phyloP scores from a whole-genome alignment of 2,888 invertebrate species.

The Stegophylla sp. region DNA sequence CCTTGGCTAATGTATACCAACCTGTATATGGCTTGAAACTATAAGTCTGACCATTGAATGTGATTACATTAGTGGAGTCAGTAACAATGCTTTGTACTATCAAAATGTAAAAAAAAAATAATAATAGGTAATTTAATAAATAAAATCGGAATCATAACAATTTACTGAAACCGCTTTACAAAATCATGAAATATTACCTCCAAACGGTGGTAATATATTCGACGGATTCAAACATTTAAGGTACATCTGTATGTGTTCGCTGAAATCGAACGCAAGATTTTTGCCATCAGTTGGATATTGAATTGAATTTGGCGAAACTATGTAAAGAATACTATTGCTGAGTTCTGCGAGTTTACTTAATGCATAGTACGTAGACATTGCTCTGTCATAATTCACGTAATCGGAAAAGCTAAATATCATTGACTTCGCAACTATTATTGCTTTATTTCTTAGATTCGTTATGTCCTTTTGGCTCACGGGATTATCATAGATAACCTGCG shows the following conservation, averaged over 20 bases:
- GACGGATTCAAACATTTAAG: background rate
- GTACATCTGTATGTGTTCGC: background rate
- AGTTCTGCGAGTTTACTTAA: background rate
- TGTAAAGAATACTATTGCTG: slow-evolving; percentile 3
- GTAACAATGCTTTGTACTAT: slow-evolving; percentile 5
- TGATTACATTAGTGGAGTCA: slow-evolving; percentile 9
- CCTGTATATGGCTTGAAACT: slow-evolving; percentile 67
- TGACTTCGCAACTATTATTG: slow-evolving; percentile 7
- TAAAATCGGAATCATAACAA: background rate
- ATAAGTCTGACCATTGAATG: slow-evolving; percentile 2
- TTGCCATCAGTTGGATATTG: background rate
- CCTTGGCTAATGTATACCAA: slow-evolving; percentile 83
- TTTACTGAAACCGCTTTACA: too few species aligned
- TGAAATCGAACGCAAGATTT: background rate
- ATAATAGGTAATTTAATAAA: background rate
- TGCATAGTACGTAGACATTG: slow-evolving; percentile 66
- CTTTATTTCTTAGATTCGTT: slow-evolving; percentile 21
- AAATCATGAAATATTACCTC: slow-evolving; percentile 3
- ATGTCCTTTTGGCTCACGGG: background rate
- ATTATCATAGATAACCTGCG: slow-evolving; percentile 14
- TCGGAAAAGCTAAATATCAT: slow-evolving; percentile 2
- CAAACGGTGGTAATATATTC: slow-evolving; percentile 23
- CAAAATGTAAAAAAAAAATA: background rate
- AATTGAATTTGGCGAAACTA: slow-evolving; percentile 3
- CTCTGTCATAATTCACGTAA: slow-evolving; percentile 33